These are phyloP conservation scores for Chrysoperla carnea DNA, from an alignment of 1,140 invertebrate genomes.

Conservation along the genomic window DNA sequence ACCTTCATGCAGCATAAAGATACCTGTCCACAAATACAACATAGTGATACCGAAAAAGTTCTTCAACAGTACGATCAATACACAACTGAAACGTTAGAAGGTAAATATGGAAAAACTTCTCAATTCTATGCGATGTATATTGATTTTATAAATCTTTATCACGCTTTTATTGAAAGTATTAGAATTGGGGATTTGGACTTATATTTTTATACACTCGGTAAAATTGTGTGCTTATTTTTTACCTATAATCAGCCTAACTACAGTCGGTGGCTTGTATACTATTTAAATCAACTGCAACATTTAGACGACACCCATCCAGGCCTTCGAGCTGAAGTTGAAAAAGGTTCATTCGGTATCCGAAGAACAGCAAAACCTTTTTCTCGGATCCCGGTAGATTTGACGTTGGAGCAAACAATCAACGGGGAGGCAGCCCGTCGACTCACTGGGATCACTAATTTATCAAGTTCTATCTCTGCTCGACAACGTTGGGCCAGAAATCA, in stretches of 20 bases:
- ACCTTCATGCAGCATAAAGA: too few species aligned
- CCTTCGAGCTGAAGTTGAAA: not conserved
- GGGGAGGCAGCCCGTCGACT: slow-evolving; percentile 5
- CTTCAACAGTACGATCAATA: too few species aligned
- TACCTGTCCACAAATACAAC: too few species aligned
- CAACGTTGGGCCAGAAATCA: slow-evolving; percentile 8
- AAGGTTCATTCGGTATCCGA: slow-evolving; percentile 4
- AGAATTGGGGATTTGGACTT: slow-evolving; percentile 7
- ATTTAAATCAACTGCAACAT: not conserved
- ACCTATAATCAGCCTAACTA: slow-evolving; percentile 5
- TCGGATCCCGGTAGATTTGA: slow-evolving; percentile 5
- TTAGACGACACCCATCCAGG: slow-evolving; percentile 2
- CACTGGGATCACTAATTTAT: slow-evolving; percentile 3
- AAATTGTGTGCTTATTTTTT: slow-evolving; percentile 6
- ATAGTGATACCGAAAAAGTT: too few species aligned
- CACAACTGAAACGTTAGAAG: too few species aligned
- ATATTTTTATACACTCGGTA: slow-evolving; percentile 6
- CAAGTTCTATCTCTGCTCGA: slow-evolving; percentile 7
- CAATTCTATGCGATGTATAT: too few species aligned
- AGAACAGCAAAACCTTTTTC: slow-evolving; percentile 4
- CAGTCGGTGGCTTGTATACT: slow-evolving; percentile 1
- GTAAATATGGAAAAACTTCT: too few species aligned
- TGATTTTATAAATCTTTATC: slow-evolving; percentile 8
- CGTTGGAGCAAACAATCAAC: slow-evolving; percentile 8
- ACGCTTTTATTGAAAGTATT: slow-evolving; percentile 7